Base-by-base conservation (phyloP, 2,797 vertebrate species). In the Anas bernieri region DNA sequence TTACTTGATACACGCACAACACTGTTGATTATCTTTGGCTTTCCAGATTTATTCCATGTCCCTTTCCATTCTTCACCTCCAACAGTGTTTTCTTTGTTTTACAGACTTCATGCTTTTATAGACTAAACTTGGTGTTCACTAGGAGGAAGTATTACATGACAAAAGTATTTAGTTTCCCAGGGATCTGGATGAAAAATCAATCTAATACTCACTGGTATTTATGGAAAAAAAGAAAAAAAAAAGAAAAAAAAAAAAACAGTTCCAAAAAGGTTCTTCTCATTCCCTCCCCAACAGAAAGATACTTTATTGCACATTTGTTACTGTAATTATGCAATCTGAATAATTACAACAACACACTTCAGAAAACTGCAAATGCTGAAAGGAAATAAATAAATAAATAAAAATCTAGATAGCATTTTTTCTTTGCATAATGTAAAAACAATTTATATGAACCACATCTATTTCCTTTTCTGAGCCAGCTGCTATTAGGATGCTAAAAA, bases 91-190 rank as follows among this genome's bases (percentile, higher is more conserved):
- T 82, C 74, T 86, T 93, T 92, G 75, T 83, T 95, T 88, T 83
- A 67, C 7, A 74, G 10, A 61, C 31, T 45, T 64, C 13, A 4
- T 77, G 64, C 52, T 91, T 81, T 88, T 52, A 83, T 37, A 92
- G 45, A 78, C 11, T 61, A 54, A 81, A 63, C 33, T 77, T 75
- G 35, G 20, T 94, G 78, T 87, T 64, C 77, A 7, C 64, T 85
- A 72, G 64, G 18, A 92, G 74, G 48, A 95, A 87, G 81, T 82
- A 92, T 89, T 89, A 61, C 48, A 64, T 87, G 75, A 80, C 78
- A 83, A 23, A 95, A 84, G 58, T 89, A 85, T 93, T 93, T 83
- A 17, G 76, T 90, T 95, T 95, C 72, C 48, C 50, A 43, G 64
- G 35, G 45, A 92, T 37, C 35, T 68, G 68, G 52, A 62, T 85